These are phyloP conservation scores for Lacanobia oleracea DNA, from an alignment of 2,888 invertebrate species.

Conservation along the genomic window DNA sequence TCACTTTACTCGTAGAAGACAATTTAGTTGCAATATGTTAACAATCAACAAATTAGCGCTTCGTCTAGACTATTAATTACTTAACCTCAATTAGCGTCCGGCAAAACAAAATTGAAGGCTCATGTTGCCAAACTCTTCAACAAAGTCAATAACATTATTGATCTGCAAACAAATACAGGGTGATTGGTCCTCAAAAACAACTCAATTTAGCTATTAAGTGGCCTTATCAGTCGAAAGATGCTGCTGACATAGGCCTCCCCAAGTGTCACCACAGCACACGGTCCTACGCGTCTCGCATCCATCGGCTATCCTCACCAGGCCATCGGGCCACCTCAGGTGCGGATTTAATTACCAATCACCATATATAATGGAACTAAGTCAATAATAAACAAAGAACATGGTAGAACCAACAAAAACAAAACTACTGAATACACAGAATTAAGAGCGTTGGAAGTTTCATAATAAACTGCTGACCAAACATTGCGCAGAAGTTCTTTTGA, in stretches of 20 bases:
- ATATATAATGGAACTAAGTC: not conserved
- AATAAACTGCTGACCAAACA: conserved; percentile 36
- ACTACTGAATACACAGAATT: conserved; percentile 13
- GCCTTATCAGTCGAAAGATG: too few species aligned
- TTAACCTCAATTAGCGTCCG: conserved; percentile 37
- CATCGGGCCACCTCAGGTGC: too few species aligned
- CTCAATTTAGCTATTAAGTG: too few species aligned
- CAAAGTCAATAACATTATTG: conserved; percentile 16
- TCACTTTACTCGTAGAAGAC: not conserved
- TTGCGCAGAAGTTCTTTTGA: conserved; percentile 28
- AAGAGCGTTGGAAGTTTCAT: conserved; percentile 25
- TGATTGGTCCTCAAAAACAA: too few species aligned
- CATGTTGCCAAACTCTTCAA: conserved; percentile 25
- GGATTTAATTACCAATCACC: not conserved
- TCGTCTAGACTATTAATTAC: conserved; percentile 36
- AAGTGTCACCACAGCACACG: too few species aligned
- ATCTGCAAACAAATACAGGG: not conserved
- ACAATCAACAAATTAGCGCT: not conserved
- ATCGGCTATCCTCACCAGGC: too few species aligned
- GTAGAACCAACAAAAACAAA: conserved; percentile 31
- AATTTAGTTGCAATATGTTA: conserved; percentile 9
- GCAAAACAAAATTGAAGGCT: conserved; percentile 33
- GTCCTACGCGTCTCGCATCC: too few species aligned
- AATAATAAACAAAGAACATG: conserved; percentile 24
- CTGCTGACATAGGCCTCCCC: too few species aligned